Evolutionary conservation across 2,888 invertebrate species (phyloP), one percentile per base, ranked within the genome.

Genomic region (Argyresthia albistria): DNA sequence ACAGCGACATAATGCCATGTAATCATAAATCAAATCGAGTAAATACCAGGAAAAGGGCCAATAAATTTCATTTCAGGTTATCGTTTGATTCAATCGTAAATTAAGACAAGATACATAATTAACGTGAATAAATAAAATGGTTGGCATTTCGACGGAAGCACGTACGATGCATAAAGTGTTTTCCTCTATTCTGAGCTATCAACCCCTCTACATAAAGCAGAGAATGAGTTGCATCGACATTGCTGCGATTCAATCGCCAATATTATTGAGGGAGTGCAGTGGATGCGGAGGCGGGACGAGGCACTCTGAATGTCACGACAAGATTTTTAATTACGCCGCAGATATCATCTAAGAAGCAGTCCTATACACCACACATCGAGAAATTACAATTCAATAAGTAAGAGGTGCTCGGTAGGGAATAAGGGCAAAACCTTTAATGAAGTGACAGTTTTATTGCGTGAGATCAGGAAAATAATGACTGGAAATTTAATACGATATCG

Each of bases 91-190:
- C 84, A 87, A 87, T 87, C 87, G 87, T 87, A 87, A 87, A 87
- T 87, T 86, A 87, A 87, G 87, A 87, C 87, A 87, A 87, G 87
- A 87, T 87, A 87, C 87, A 87, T 87, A 87, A 87, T 87, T 87
- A 87, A 87, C 84, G 86, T 69, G 80, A 87, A 87, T 86, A 86
- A 87, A 87, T 86, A 87, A 87, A 86, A 87, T 83, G 84, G 84
- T 82, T 87, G 87, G 86, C 87, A 86, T 87, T 86, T 86, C 82
- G 77, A 83, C 82, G 80, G 84, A 80, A 84, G 82, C 84, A 83
- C 84, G 84, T 84, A 83, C 81, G 80, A 81, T 83, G 81, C 79
- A 70, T 70, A 61, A 65, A 55, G 63, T 70, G 76, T 78, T 64
- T 14, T 63, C 66, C 66, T 71, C 79, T 75, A 84, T 80, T 86